Conservation (phyloP, 1,140 invertebrate species). For the Temnothorax nylanderi region DNA sequence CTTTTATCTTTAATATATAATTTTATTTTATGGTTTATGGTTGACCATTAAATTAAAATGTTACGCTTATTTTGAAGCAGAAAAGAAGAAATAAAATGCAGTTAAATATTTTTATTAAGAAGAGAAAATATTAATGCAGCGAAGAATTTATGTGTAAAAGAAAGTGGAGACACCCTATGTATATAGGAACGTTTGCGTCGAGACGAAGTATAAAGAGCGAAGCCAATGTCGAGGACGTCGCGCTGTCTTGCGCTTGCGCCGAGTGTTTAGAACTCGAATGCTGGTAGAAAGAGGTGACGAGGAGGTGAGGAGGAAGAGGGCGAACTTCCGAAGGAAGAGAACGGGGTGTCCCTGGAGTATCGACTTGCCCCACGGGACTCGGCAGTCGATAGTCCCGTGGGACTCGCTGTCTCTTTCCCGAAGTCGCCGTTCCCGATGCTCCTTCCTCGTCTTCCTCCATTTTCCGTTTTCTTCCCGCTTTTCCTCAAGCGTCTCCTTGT, state of each 20-base stretch:
- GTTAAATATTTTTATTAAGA: background rate
- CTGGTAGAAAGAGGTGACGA: slow-evolving; percentile 79
- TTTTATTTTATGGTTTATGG: background rate
- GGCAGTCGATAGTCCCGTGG: slow-evolving; percentile 85
- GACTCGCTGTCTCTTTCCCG: slow-evolving; percentile 79
- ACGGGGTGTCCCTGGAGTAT: slow-evolving; percentile 84
- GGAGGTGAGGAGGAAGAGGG: slow-evolving; percentile 73
- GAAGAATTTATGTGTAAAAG: background rate
- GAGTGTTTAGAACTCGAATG: slow-evolving; percentile 82
- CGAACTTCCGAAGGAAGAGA: slow-evolving; percentile 67
- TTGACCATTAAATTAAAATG: background rate
- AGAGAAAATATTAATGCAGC: background rate
- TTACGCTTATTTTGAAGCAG: background rate
- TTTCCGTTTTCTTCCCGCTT: slow-evolving; percentile 56
- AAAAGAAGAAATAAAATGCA: background rate
- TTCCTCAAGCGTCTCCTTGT: slow-evolving; percentile 53
- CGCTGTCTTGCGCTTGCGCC: slow-evolving; percentile 78
- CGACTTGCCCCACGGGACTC: slow-evolving; percentile 85
- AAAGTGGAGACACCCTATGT: background rate
- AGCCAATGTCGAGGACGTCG: slow-evolving; percentile 55
- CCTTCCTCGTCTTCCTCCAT: slow-evolving; percentile 34
- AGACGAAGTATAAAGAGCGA: slow-evolving; percentile 69
- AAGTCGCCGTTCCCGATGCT: slow-evolving; percentile 44
- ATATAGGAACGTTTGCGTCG: slow-evolving; percentile 36
- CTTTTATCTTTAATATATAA: background rate